Base-by-base conservation (phyloP, 2,888 invertebrate species). In the Pocota personata region DNA sequence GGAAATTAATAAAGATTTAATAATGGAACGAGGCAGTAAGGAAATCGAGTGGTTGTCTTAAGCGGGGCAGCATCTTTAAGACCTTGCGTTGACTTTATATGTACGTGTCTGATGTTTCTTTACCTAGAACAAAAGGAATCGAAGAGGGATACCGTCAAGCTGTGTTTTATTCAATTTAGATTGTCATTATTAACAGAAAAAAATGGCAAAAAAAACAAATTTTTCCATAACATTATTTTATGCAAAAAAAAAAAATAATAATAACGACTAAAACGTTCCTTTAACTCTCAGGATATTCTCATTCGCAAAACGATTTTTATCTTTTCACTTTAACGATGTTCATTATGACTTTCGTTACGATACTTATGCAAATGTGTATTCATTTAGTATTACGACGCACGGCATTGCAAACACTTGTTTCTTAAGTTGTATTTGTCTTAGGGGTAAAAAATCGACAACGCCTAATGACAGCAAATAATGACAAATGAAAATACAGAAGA, bases 341-440 rank as follows among this genome's bases (percentile, higher is more conserved):
- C 27, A 27, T 43, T 40, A 62, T 43, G 60, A 27, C 16, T n/a
- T 43, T 6, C 40, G 40, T 62, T 43, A 14, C 40, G 24, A 7
- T 27, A 14, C 16, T 24, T 60, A 24, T 60, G 60, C 24, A 60
- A 62, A 62, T 62, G 21, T 43, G 27, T 46, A 62, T 14, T 37
- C 8, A 1, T 21, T 37, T 12, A 27, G n/a, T n/a, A 58, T 37
- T 12, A 37, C 35, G 12, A 21, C 58, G 24, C 6, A 50, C 24
- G 50, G 24, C 27, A 52, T 27, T 27, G 27, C 27, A 46, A 30
- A 6, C 62, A 30, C 16, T 46, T 27, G 27, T 10, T n/a, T n/a
- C n/a, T 21, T 40, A 24, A 37, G 24, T 58, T 37, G 35, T 52
- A 21, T 48, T 5, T 52, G 6, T 24, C 30, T 52, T 52, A n/a